Conservation (phyloP, 2,113 vertebrate species). For the Rhodinocichla rosea region DNA sequence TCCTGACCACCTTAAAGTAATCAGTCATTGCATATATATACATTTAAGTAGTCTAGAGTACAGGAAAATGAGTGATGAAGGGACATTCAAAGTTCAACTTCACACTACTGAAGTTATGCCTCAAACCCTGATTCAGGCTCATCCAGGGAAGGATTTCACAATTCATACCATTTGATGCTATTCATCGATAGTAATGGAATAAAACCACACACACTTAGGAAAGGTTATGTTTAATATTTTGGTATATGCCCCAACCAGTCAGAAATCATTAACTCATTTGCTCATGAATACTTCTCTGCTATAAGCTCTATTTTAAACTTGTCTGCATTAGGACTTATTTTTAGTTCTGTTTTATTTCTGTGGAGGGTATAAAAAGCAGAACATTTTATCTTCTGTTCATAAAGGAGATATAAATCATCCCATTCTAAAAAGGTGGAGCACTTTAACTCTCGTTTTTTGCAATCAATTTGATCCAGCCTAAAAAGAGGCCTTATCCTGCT, state of each 20-base stretch:
- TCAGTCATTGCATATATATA: neutral
- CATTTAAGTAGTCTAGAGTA: neutral
- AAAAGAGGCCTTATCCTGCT: neutral
- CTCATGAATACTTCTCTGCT: slow-evolving; percentile 34
- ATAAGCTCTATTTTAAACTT: slow-evolving; percentile 51
- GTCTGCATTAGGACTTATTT: slow-evolving; percentile 31
- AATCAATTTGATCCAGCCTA: slow-evolving; percentile 4
- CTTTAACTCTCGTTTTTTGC: neutral
- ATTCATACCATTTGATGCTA: neutral
- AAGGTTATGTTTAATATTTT: slow-evolving; percentile 22
- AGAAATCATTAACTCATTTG: slow-evolving; percentile 44
- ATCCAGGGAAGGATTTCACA: neutral
- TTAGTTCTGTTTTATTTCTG: slow-evolving; percentile 53
- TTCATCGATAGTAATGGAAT: neutral
- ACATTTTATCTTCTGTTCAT: slow-evolving; percentile 46
- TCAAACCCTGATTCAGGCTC: neutral
- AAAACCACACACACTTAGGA: neutral
- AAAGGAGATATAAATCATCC: slow-evolving; percentile 56
- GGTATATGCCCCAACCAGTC: neutral
- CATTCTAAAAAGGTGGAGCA: slow-evolving; percentile 38
- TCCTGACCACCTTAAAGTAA: neutral
- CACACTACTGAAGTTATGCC: neutral
- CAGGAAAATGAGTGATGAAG: neutral
- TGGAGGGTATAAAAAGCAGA: slow-evolving; percentile 22
- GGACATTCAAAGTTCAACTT: neutral